Conservation (phyloP, 2,888 invertebrate species). For the Lasiommata megera region DNA sequence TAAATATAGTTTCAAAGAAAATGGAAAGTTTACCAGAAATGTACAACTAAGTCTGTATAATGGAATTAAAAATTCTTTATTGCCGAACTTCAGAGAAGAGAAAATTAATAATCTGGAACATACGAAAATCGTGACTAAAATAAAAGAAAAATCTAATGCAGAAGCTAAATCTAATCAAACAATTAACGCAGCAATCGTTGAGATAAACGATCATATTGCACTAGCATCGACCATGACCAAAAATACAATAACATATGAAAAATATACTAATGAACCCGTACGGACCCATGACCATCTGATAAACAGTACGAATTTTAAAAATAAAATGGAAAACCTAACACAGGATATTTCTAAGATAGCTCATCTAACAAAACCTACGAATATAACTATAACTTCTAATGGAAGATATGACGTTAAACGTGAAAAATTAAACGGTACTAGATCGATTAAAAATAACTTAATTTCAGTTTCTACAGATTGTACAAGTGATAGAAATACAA, state of each 20-base stretch:
- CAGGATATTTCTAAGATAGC: neutral
- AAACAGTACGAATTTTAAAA: neutral
- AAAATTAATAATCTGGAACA: neutral
- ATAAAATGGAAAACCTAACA: neutral
- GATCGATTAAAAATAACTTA: too few relatives aligned
- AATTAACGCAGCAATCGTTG: neutral
- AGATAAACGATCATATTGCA: neutral
- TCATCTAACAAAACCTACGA: neutral
- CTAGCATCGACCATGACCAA: neutral
- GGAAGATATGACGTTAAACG: too few relatives aligned
- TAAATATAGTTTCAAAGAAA: too few relatives aligned
- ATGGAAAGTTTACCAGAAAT: too few relatives aligned
- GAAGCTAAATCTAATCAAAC: neutral
- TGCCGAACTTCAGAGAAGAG: neutral
- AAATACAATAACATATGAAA: neutral
- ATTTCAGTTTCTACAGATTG: too few relatives aligned
- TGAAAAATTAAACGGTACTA: too few relatives aligned
- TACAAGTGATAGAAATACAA: too few relatives aligned
- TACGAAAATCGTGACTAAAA: neutral
- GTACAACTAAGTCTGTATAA: too few relatives aligned
- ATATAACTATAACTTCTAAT: too few relatives aligned
- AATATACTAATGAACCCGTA: neutral
- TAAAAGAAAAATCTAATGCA: neutral
- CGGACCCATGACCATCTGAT: neutral
- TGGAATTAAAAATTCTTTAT: too few relatives aligned